These are phyloP conservation scores for Amphiduros pacificus DNA, from an alignment of 2,888 invertebrate genomes.

Conservation along the genomic window DNA sequence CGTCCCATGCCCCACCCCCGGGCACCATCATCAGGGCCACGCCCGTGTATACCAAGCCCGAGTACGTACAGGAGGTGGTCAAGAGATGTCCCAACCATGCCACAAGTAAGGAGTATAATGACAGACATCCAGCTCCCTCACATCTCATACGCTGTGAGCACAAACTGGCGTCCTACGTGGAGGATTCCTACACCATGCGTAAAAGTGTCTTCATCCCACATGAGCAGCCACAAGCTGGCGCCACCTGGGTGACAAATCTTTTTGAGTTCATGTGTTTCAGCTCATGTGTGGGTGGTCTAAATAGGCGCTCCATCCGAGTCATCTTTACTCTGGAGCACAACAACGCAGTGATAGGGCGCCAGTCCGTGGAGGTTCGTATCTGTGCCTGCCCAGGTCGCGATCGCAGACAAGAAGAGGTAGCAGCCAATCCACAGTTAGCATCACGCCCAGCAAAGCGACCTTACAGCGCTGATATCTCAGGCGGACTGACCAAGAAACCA, in stretches of 20 bases:
- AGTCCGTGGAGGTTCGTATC: conserved; percentile 71
- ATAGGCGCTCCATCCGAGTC: conserved; percentile 70
- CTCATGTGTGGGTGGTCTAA: conserved; percentile 77
- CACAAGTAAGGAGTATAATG: conserved; percentile 55
- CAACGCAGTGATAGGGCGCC: conserved; percentile 67
- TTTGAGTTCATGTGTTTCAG: conserved; percentile 78
- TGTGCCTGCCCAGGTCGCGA: conserved; percentile 81
- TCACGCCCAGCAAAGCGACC: conserved; percentile 2
- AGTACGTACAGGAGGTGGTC: conserved; percentile 71
- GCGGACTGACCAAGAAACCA: conserved; percentile 39
- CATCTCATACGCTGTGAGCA: conserved; percentile 55
- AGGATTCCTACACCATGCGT: conserved; percentile 63
- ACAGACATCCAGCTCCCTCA: conserved; percentile 52
- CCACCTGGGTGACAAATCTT: conserved; percentile 62
- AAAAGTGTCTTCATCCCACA: conserved; percentile 70
- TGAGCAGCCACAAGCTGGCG: conserved; percentile 58
- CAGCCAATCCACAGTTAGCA: conserved; percentile 33
- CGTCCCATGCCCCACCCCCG: conserved; percentile 59
- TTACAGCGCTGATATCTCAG: conserved; percentile 35
- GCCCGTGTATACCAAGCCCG: conserved; percentile 69
- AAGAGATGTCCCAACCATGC: conserved; percentile 72
- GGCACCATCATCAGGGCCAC: conserved; percentile 67
- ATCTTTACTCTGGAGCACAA: conserved; percentile 51
- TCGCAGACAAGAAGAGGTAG: conserved; percentile 26
- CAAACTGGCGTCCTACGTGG: conserved; percentile 59